Evolutionary conservation across 2,888 invertebrate genomes (phyloP), one percentile per base, ranked within the genome.

Genomic region (Scaeva pyrastri): DNA sequence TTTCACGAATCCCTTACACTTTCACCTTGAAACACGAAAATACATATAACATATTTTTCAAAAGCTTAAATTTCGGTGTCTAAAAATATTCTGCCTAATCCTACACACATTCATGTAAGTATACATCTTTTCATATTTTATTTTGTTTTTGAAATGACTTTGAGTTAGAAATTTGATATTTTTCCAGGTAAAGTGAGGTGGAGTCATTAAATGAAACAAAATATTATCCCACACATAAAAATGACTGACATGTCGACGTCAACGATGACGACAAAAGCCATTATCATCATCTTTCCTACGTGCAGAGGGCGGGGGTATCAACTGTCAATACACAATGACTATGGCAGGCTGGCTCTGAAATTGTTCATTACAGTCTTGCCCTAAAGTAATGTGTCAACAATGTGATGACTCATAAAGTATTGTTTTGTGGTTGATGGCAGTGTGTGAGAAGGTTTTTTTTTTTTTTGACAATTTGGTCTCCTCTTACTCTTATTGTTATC

Each of bases 351-450:
- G 2, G 3, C 41, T 16, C 21, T 76, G 80, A 73, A 85, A 76
- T 73, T 70, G 85, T 81, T 81, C 81, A 73, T 85, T 72, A 76
- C 76, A 81, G 81, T 76, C 48, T 45, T 85, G 81, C 81, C 81
- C 85, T 39, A 55, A 85, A 85, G 85, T 85, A 85, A 81, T 85
- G 76, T 85, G 85, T 85, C 85, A 85, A n/a, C n/a, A 81, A 31
- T 85, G 76, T 66, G 52, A 68, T 68, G 71, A 23, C 62, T 36
- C 62, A 76, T 31, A 60, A 60, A 78, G 68, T 23, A 75, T 55
- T 55, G 31, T 66, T 56, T 16, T 55, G 26, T 66, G 36, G n/a
- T 19, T 50, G 21, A 41, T 8, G 14, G 12, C 36, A 12, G 14
- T n/a, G n/a, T n/a, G n/a, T n/a, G 31, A 55, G 12, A n/a, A 16